Evolutionary conservation across 1,140 invertebrate genomes (phyloP).

Genomic region (Drosophila pandora): DNA sequence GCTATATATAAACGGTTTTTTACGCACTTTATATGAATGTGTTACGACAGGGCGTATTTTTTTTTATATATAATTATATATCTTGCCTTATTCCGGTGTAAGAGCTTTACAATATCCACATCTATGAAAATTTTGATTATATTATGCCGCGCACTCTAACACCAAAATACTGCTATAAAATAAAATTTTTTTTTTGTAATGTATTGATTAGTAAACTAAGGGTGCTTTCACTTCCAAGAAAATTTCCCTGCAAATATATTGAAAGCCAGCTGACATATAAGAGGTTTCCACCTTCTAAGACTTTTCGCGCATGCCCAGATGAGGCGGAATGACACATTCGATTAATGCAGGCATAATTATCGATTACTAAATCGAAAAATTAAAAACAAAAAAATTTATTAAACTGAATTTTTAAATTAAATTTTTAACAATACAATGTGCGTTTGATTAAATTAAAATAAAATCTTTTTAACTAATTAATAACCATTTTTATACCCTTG

Average conservation of each 20-base stretch:
- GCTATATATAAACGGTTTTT: no score
- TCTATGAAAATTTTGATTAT: no score
- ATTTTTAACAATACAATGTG: no score
- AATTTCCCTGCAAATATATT: conserved; percentile 26
- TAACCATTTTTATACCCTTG: no score
- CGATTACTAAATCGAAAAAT: neutral
- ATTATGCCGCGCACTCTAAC: neutral
- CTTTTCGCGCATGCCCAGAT: conserved; percentile 14
- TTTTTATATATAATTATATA: no score
- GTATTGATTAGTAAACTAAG: conserved; percentile 60
- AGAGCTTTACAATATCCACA: no score
- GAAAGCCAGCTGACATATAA: conserved; percentile 16
- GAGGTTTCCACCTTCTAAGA: conserved; percentile 1
- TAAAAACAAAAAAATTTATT: neutral
- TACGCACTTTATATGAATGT: no score
- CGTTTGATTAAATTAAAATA: no score
- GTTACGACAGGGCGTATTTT: no score
- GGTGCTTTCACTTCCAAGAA: conserved; percentile 27
- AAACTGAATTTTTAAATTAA: no score
- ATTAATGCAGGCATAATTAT: neutral
- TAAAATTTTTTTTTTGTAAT: conserved; percentile 12
- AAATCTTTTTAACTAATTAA: no score
- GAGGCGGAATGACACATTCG: neutral
- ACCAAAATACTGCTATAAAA: neutral
- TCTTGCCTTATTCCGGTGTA: no score